A percentile compares a stretch with the other conserved stretches of the same genome.
phyloP scores from a whole-genome alignment of 2,888 invertebrate genomes.

The Acanthosoma haemorrhoidale region DNA sequence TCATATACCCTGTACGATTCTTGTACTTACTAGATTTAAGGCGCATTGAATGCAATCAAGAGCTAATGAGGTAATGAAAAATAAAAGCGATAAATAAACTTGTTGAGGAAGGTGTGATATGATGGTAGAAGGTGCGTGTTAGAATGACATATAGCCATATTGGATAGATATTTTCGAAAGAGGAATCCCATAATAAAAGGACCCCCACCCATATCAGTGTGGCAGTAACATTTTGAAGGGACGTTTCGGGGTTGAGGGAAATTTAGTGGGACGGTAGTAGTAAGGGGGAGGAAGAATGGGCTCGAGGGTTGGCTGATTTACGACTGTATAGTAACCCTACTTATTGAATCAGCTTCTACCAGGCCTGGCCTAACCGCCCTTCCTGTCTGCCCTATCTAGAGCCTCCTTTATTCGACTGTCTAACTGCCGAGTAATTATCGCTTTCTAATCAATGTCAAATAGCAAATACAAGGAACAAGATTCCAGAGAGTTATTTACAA shows the following conservation, averaged over 20 bases:
- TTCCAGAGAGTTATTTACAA: background rate
- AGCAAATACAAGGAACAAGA: background rate
- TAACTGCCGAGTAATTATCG: no score
- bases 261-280: background rate
- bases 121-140: background rate
- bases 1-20: no score
- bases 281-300: constrained; percentile 1
- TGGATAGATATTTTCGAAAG: constrained; percentile 1
- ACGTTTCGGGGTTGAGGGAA: background rate
- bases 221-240: background rate
- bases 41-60: no score
- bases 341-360: background rate
- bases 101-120: no score
- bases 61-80: no score
- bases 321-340: constrained; percentile 2
- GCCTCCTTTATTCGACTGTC: no score
- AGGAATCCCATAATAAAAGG: background rate
- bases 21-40: no score
- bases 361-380: background rate
- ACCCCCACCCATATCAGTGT: background rate
- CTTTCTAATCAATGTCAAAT: no score
- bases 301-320: background rate
- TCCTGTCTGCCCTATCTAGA: background rate
- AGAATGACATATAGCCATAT: background rate
- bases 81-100: no score